A percentile compares a stretch with the other conserved stretches of the same genome.
Evolutionary conservation across 2,888 invertebrate genomes (phyloP).

Genomic region (Latrodectus elegans): DNA sequence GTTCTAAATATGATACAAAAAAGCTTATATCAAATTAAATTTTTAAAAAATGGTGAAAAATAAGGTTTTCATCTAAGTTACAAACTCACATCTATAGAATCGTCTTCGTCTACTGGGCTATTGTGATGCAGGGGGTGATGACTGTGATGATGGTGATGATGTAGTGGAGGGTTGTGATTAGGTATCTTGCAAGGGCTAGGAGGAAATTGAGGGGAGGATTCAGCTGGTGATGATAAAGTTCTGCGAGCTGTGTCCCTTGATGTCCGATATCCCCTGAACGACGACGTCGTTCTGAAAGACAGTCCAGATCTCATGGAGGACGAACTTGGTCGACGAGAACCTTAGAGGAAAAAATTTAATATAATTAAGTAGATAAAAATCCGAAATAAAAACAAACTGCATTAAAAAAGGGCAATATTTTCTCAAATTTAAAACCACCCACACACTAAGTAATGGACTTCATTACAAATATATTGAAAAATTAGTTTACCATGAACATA

Average conservation of each 20-base stretch:
- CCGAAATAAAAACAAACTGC: neutral
- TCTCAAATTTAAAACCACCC: too few relatives aligned
- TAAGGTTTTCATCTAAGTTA: neutral
- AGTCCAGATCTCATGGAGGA: constrained; percentile 70
- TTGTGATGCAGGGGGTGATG: constrained; percentile 56
- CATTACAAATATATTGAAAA: too few relatives aligned
- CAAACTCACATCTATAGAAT: constrained; percentile 36
- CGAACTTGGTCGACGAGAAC: constrained; percentile 70
- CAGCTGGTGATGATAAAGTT: constrained; percentile 55
- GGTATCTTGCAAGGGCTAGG: constrained; percentile 51
- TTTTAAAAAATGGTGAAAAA: neutral
- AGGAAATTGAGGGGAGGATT: constrained; percentile 39
- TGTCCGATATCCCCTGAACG: constrained; percentile 68
- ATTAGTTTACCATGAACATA: too few relatives aligned
- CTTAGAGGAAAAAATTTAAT: constrained; percentile 12
- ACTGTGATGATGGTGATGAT: constrained; percentile 38
- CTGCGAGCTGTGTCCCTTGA: constrained; percentile 50
- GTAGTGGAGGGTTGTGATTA: constrained; percentile 33
- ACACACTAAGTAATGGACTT: too few relatives aligned
- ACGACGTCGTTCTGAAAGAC: constrained; percentile 70
- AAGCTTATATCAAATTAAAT: too few relatives aligned
- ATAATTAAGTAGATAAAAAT: neutral
- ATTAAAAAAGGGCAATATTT: too few relatives aligned
- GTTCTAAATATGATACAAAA: too few relatives aligned
- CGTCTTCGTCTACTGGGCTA: constrained; percentile 63